Evolutionary conservation across 2,888 invertebrate genomes (phyloP).

Genomic region (Brenthis ino): DNA sequence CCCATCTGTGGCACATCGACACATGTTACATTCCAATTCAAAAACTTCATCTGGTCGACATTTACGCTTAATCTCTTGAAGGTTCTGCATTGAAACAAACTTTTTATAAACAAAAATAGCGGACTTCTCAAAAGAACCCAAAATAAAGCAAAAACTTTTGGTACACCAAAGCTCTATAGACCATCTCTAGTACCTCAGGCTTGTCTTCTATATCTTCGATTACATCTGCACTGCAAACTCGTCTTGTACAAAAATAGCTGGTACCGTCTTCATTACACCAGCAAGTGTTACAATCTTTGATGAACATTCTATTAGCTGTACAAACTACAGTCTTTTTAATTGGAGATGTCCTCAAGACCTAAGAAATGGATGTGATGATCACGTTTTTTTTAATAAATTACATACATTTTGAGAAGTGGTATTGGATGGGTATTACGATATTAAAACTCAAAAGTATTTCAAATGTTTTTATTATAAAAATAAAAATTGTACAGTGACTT

Average conservation of each 20-base stretch:
- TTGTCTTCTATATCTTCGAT: constrained; percentile 57
- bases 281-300: constrained; percentile 77
- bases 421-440: background rate
- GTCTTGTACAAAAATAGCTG: constrained; percentile 74
- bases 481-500: background rate
- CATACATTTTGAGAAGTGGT: background rate
- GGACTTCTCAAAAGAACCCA: too few species aligned
- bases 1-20: constrained; percentile 81
- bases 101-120: background rate
- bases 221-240: constrained; percentile 61
- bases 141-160: background rate
- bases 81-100: constrained; percentile 47
- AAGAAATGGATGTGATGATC: constrained; percentile 25
- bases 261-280: constrained; percentile 78
- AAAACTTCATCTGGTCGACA: constrained; percentile 80
- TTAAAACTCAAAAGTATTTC: background rate
- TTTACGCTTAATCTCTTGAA: constrained; percentile 54
- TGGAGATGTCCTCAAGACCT: constrained; percentile 47
- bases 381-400: background rate
- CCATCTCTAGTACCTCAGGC: constrained; percentile 49
- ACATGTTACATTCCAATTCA: constrained; percentile 82
- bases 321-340: constrained; percentile 58
- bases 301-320: constrained; percentile 71
- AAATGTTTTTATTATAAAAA: constrained; percentile 10
- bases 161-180: background rate